These are phyloP conservation scores for Ameiurus melas DNA, from an alignment of 2,113 vertebrate genomes.

Conservation along the genomic window DNA sequence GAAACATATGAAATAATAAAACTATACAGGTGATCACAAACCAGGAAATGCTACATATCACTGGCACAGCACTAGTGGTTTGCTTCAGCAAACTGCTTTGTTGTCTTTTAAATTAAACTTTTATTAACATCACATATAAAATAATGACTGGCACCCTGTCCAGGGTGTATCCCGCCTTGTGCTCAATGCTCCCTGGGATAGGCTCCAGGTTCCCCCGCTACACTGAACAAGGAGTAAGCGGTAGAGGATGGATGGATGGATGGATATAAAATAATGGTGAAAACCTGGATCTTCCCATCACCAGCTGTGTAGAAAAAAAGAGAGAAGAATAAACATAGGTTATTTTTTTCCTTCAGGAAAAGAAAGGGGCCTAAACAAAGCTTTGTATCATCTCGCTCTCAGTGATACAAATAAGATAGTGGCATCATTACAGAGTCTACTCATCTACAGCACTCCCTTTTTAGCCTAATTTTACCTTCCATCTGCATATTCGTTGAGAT, in stretches of 20 bases:
- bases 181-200: no score
- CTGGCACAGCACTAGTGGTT: not conserved
- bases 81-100: not conserved
- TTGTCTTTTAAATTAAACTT: constrained; percentile 13
- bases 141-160: not conserved
- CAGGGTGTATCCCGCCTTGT: no score
- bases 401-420: constrained; percentile 70
- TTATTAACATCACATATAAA: constrained; percentile 25
- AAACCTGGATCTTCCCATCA: constrained; percentile 15
- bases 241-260: no score
- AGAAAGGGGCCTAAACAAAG: constrained; percentile 19
- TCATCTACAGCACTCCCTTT: constrained; percentile 60
- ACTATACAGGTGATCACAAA: constrained; percentile 10
- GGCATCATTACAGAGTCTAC: constrained; percentile 64
- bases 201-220: no score
- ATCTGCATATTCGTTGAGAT: constrained; percentile 68
- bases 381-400: constrained; percentile 60
- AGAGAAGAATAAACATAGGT: not conserved
- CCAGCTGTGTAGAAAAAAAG: not conserved
- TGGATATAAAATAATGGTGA: constrained; percentile 1
- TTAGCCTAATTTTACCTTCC: constrained; percentile 68
- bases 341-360: constrained; percentile 7
- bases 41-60: not conserved
- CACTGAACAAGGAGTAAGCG: no score
- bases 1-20: not conserved